Percentiles rank a stretch among this genome's conserved stretches.
phyloP scores from a whole-genome alignment of 2,888 invertebrate species.

The Acleris literana region DNA sequence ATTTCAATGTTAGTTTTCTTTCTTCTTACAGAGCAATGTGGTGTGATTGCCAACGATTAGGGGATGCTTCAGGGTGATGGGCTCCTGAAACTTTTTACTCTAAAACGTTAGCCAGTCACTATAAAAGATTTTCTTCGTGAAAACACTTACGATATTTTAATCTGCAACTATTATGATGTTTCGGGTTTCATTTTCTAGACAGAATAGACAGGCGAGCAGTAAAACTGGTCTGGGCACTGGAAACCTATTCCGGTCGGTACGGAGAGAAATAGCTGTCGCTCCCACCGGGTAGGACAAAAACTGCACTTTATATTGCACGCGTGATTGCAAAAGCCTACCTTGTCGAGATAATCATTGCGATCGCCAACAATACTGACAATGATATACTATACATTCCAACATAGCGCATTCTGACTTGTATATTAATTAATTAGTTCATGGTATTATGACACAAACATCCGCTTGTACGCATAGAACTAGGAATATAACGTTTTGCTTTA shows the following conservation, averaged over 20 bases:
- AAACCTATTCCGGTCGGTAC: slow-evolving; percentile 26
- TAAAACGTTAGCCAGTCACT: too few relatives aligned
- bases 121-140: background rate
- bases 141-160: slow-evolving; percentile 7
- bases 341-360: background rate
- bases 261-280: slow-evolving; percentile 29
- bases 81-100: too few relatives aligned
- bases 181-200: slow-evolving; percentile 9
- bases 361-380: background rate
- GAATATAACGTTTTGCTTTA: slow-evolving; percentile 10
- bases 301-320: slow-evolving; percentile 18
- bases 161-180: background rate
- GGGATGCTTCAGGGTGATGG: too few relatives aligned
- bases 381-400: background rate
- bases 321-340: slow-evolving; percentile 14
- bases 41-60: too few relatives aligned
- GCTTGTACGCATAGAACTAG: background rate
- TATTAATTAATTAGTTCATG: background rate
- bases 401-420: background rate
- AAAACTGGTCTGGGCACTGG: slow-evolving; percentile 27
- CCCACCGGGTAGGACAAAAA: slow-evolving; percentile 34
- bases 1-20: too few relatives aligned
- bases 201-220: slow-evolving; percentile 3
- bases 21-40: too few relatives aligned
- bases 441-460: slow-evolving; percentile 1